Percentiles rank a stretch among this genome's conserved stretches.
Evolutionary conservation across 2,888 invertebrate species (phyloP).

Genomic region (Hyppa rectilinea): DNA sequence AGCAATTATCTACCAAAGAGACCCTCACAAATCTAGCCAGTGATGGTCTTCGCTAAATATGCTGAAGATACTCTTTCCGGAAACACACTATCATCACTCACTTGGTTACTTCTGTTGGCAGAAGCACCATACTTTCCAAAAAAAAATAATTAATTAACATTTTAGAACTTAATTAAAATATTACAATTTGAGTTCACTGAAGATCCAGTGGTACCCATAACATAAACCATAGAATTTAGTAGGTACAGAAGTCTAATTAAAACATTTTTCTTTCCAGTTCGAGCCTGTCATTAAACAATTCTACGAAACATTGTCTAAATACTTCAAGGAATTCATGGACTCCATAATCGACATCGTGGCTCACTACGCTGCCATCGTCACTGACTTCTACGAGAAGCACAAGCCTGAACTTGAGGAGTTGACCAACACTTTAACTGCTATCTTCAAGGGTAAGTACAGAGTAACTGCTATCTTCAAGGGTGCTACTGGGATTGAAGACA

Average conservation of each 20-base stretch:
- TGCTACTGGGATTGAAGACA: too few relatives aligned
- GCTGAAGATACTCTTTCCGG: neutral
- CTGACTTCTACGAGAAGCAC: slow-evolving; percentile 91
- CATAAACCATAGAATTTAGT: too few relatives aligned
- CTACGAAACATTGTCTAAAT: slow-evolving; percentile 77
- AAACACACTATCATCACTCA: neutral
- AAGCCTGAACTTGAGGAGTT: slow-evolving; percentile 92
- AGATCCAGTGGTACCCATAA: neutral
- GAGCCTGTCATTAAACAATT: slow-evolving; percentile 82
- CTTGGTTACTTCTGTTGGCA: neutral
- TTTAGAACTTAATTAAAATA: neutral
- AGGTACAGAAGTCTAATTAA: neutral
- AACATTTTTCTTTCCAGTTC: slow-evolving; percentile 69
- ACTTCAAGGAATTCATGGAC: slow-evolving; percentile 82
- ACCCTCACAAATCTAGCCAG: neutral
- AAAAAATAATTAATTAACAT: too few relatives aligned
- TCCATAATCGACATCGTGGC: slow-evolving; percentile 86
- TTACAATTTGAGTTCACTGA: neutral
- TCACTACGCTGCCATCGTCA: slow-evolving; percentile 87
- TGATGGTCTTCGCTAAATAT: too few relatives aligned
- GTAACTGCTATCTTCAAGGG: too few relatives aligned
- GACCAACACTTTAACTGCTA: slow-evolving; percentile 87
- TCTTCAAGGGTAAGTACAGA: slow-evolving; percentile 89
- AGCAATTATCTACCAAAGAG: neutral
- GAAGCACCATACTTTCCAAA: neutral